A percentile compares a stretch with the other conserved stretches of the same genome.
These are phyloP conservation scores for Steinernema feltiae DNA, from an alignment of 1,140 invertebrate genomes.

Conservation along the genomic window DNA sequence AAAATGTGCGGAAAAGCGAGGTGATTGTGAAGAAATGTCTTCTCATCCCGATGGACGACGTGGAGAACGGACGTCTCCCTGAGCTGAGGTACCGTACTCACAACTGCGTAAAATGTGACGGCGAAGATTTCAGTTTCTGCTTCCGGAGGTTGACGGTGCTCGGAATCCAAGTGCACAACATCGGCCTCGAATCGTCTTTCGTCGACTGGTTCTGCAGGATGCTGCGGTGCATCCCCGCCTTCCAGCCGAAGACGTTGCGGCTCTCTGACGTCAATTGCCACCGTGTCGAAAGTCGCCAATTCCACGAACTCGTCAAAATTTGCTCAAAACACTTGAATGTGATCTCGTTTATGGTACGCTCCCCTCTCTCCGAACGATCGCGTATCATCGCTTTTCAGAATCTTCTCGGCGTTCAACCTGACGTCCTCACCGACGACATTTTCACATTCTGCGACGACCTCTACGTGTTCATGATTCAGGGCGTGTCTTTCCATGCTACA, in stretches of 20 bases:
- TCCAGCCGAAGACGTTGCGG: background rate
- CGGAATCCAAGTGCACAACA: background rate
- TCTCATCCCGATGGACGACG: background rate
- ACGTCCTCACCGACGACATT: slow-evolving; percentile 10
- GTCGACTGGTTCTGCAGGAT: slow-evolving; percentile 3
- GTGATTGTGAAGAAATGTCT: background rate
- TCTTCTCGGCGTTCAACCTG: background rate
- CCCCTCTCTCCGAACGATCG: too few species aligned
- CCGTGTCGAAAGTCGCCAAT: background rate
- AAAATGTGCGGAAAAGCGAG: slow-evolving; percentile 5
- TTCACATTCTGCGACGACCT: slow-evolving; percentile 5
- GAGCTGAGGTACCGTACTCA: background rate
- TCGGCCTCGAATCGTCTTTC: background rate
- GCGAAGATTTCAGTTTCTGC: background rate
- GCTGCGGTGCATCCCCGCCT: background rate
- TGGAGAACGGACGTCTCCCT: background rate
- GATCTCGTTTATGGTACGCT: slow-evolving; percentile 5
- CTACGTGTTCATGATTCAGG: slow-evolving; percentile 11
- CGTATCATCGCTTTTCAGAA: background rate
- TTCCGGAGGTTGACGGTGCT: background rate
- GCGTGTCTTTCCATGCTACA: background rate
- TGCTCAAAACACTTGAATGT: background rate
- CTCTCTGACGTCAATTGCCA: background rate
- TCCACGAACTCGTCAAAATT: background rate
- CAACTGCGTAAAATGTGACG: background rate